These are phyloP conservation scores for Sebastes vulpes DNA, from an alignment of 2,797 vertebrate species.

Conservation along the genomic window DNA sequence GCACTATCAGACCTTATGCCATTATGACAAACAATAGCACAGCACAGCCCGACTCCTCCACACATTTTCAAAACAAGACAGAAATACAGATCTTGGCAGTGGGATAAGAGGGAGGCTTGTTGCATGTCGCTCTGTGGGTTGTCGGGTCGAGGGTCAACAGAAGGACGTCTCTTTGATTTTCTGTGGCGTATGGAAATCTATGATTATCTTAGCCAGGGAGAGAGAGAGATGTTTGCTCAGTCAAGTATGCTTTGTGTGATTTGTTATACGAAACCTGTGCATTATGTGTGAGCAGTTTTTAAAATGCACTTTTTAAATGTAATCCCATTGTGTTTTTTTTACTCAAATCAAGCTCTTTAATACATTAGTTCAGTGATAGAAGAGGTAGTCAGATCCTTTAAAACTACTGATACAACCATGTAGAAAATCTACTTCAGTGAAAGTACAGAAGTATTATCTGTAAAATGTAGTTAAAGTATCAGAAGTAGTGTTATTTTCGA, in stretches of 20 bases:
- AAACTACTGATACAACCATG: background rate
- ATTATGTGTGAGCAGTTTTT: background rate
- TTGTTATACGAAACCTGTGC: background rate
- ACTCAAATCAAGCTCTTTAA: background rate
- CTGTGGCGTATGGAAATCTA: constrained; percentile 5
- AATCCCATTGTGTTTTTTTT: background rate
- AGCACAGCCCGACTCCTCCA: constrained; percentile 41
- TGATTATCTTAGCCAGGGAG: background rate
- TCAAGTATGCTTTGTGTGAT: background rate
- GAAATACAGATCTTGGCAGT: constrained; percentile 61
- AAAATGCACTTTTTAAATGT: background rate
- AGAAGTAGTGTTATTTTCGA: no score
- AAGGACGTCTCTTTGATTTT: constrained; percentile 53
- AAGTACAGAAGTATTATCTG: background rate
- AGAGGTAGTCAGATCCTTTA: background rate
- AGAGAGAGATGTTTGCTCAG: background rate
- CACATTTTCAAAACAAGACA: constrained; percentile 51
- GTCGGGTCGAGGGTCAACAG: constrained; percentile 52
- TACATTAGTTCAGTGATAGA: background rate
- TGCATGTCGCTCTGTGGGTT: constrained; percentile 20
- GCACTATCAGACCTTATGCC: constrained; percentile 19
- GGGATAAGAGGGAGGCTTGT: constrained; percentile 43
- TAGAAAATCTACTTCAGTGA: background rate
- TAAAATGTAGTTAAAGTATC: background rate
- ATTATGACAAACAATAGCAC: constrained; percentile 65